Conservation (phyloP, 2,797 vertebrate genomes). For the Anguilla megastoma region DNA sequence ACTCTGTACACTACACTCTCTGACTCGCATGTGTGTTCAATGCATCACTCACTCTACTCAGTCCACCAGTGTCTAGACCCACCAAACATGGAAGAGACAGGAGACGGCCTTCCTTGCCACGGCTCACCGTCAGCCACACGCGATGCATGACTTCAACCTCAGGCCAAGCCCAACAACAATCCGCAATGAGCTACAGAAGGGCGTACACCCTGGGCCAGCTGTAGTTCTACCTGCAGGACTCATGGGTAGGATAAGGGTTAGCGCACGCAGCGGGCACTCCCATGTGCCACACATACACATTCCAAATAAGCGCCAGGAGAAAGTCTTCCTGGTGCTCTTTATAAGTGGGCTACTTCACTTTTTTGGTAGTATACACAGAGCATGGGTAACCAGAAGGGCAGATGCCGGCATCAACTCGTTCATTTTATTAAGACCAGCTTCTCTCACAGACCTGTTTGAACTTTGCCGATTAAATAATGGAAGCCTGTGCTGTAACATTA, state of each 20-base stretch:
- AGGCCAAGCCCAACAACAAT: neutral
- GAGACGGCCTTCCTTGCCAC: neutral
- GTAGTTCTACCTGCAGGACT: neutral
- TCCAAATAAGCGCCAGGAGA: neutral
- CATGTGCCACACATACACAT: neutral
- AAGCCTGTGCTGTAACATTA: conserved; percentile 58
- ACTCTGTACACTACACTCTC: neutral
- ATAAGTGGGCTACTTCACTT: neutral
- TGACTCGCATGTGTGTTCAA: neutral
- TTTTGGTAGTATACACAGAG: conserved; percentile 19
- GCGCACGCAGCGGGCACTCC: neutral
- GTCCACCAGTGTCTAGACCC: neutral
- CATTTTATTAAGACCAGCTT: conserved; percentile 53
- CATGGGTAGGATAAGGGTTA: neutral
- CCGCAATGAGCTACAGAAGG: neutral
- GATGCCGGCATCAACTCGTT: conserved; percentile 12
- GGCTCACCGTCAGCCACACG: neutral
- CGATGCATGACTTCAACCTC: neutral
- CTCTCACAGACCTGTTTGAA: conserved; percentile 53
- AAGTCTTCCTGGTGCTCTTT: neutral
- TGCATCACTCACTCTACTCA: neutral
- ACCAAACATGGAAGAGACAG: neutral
- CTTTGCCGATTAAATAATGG: conserved; percentile 59
- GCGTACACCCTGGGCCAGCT: neutral
- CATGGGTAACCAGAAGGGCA: conserved; percentile 5